Evolutionary conservation across 1,140 invertebrate genomes (phyloP), one percentile per base, ranked within the genome.

Genomic region (Berghia stephanieae): DNA sequence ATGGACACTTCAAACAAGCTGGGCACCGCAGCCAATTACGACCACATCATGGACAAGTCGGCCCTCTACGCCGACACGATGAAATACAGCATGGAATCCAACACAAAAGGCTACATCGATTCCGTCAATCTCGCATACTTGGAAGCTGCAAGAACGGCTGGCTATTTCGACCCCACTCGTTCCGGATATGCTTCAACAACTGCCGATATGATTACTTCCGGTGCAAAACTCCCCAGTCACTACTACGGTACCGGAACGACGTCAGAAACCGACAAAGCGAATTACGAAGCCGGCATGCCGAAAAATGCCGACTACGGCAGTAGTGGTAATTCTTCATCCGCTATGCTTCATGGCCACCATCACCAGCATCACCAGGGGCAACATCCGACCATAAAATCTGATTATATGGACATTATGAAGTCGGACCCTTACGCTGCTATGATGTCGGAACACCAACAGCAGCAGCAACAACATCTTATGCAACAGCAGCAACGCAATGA

Each of bases 381-480:
- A n/a, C n/a, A n/a, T n/a, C n/a, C 1, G 5, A 63, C 10, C 10
- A 42, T 42, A 10, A 75, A 75, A 31, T 27, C 34, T 44, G 57
- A 75, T 60, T 75, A 75, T 57, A 43, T 63, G 72, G 72, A 75
- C 13, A 44, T 5, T 2, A 63, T 75, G 55, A 75, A 63, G 36
- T n/a, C 72, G 42, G 72, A 75, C n/a, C 72, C 52, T 1, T 75
- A 75, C 38, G n/a, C n/a, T n/a, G n/a, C n/a, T n/a, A n/a, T n/a
- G n/a, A n/a, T n/a, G n/a, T n/a, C n/a, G n/a, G n/a, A n/a, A n/a
- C n/a, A n/a, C n/a, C n/a, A n/a, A n/a, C n/a, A n/a, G n/a, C n/a
- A n/a, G n/a, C n/a, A n/a, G n/a, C n/a, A n/a, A n/a, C n/a, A n/a
- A n/a, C n/a, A n/a, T n/a, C n/a, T n/a, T n/a, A n/a, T n/a, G n/a